Percentiles rank a stretch among this genome's conserved stretches.
phyloP scores from a whole-genome alignment of 2,888 invertebrate species.

The Carabus problematicus region DNA sequence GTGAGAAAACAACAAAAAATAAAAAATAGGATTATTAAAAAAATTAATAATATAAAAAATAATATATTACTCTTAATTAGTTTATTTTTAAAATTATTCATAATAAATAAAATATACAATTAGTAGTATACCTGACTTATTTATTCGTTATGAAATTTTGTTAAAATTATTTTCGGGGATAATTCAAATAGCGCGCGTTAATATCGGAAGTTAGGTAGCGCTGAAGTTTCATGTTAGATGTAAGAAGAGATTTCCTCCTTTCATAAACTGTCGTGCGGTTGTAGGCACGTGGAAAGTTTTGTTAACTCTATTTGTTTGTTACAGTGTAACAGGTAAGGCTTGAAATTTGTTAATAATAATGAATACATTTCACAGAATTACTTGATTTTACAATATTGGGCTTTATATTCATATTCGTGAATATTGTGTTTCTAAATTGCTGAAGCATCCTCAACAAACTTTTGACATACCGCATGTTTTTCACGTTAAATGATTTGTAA shows the following conservation, averaged over 20 bases:
- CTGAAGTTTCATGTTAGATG: not conserved
- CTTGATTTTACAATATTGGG: constrained; percentile 7
- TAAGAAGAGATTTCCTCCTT: constrained; percentile 22
- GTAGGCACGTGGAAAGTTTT: constrained; percentile 38
- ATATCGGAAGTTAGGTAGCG: constrained; percentile 2
- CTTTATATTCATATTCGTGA: constrained; percentile 1
- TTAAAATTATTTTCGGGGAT: too few species aligned
- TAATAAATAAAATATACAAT: too few species aligned
- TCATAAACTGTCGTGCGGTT: constrained; percentile 37
- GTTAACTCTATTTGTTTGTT: constrained; percentile 32
- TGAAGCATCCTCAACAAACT: not conserved
- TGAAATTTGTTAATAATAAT: constrained; percentile 9
- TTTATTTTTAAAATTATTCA: too few species aligned
- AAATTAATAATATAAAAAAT: too few species aligned
- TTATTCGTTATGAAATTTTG: too few species aligned
- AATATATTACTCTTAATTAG: too few species aligned
- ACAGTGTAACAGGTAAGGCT: constrained; percentile 20
- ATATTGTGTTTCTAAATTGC: not conserved
- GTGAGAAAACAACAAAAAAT: too few species aligned
- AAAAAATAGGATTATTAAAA: too few species aligned
- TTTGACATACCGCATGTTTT: too few species aligned
- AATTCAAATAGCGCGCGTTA: constrained; percentile 6
- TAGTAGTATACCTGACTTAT: too few species aligned
- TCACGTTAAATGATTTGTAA: not conserved
- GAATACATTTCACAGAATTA: not conserved